Base-by-base conservation (phyloP, 2,113 vertebrate species). In the Echinops telfairi region DNA sequence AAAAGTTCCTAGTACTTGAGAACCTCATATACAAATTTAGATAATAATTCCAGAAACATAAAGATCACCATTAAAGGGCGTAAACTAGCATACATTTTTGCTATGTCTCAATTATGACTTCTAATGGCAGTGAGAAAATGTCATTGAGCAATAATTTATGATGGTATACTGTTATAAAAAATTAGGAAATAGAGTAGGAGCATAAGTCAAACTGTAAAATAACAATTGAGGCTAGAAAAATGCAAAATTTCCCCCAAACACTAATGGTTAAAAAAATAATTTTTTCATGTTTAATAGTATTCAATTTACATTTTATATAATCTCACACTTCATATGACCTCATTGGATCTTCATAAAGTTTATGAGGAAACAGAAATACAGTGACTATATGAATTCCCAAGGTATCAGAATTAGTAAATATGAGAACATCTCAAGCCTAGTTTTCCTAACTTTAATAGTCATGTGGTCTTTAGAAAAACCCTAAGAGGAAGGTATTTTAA, bases 281-380 rank as follows among this genome's bases (percentile, higher is more conserved):
- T 22, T 88, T 83, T 86, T 76, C 20, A 76, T 58, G 14, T 91
- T 92, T 85, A 87, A 27, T 25, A 53, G 27, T 3, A 78, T 1
- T 73, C 23, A 77, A 33, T 71, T 53, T 53, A 53, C 66, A 64
- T 77, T 92, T 53, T 79, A 91, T 60, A 82, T 94, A 87, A 94
- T 93, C 12, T 79, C 93, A 87, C 6, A 36, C 36, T 73, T 36
- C n/a, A 73, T 11, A 88, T 78, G 1, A 78, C 82, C 68, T 94
- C 57, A 94, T 94, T 68, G 90, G 25, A 47, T 40, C 16, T 64
- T 94, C 60, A 77, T 17, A 85, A 97, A 97, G 75, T 89, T 80
- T 33, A 85, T 58, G 6, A 94, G 85, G 10, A 53, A 53, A 53
- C 47, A 94, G 71, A 88, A 87, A 88, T 88, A 38, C 1, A 88